Evolutionary conservation across 2,888 invertebrate genomes (phyloP), one percentile per base, ranked within the genome.

Genomic region (Pantelozetes paolii): DNA sequence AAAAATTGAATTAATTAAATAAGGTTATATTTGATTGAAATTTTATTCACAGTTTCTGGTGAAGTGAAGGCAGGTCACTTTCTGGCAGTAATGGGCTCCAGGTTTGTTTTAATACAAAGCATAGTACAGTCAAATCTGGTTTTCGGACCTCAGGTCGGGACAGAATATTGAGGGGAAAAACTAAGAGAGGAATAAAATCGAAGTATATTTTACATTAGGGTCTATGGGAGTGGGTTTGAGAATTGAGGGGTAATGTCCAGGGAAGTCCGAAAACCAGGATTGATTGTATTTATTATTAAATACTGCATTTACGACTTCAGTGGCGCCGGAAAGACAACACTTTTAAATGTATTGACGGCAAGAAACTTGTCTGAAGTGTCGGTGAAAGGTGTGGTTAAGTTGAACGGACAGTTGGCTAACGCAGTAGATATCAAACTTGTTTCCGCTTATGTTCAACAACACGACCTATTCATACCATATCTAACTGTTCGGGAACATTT

Each of bases 401-500:
- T 72, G 2, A 72, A 72, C 26, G 72, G 32, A 23, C 30, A 59
- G 9, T 8, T 40, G 23, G 72, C 40, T 9, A 36, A 67, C 20
- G 9, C 26, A 2, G 20, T 32, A n/a, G 48, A n/a, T 11, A 67
- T 72, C 23, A 72, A 48, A 9, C 11, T 30, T 28, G 28, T 72
- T 23, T 72, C 62, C 2, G 62, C 72, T 15, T 76, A 76, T 70
- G 75, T 76, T 20, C 76, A 74, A 70, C 76, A 76, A 28, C 80
- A 81, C 75, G 82, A 82, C 76, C 75, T 82, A 32, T 82, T 82
- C 77, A 79, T 82, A 50, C 80, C 80, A 0, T 79, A 79, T 2
- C 78, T 82, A 73, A 82, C 81, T 15, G 82, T 82, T n/a, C 77
- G 78, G 59, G 82, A 82, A 75, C 81, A 81, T 67, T 79, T 82